Conservation (phyloP, 2,113 vertebrate species). For the Ictalurus furcatus region DNA sequence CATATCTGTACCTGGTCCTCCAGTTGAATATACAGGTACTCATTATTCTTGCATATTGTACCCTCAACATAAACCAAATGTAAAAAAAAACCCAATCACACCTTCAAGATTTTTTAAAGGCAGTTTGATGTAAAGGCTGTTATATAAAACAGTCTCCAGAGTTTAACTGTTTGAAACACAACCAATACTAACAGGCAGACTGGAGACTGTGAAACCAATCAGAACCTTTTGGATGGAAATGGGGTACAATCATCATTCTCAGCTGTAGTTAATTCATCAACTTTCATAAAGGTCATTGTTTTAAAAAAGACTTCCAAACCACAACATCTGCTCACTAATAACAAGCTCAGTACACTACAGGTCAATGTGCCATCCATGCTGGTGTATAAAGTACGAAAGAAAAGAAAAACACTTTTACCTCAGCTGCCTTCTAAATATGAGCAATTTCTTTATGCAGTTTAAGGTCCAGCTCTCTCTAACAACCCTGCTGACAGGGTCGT, state of each 20-base stretch:
- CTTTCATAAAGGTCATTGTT: background rate
- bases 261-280: constrained; percentile 19
- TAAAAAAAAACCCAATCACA: background rate
- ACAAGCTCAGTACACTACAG: background rate
- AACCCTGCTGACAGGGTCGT: constrained; percentile 2
- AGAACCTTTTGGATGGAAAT: background rate
- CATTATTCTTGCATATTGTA: background rate
- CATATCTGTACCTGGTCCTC: background rate
- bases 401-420: background rate
- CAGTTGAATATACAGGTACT: background rate
- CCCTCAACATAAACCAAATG: background rate
- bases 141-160: constrained; percentile 6
- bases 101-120: background rate
- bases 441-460: constrained; percentile 10
- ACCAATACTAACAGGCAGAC: constrained; percentile 8
- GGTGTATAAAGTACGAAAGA: background rate
- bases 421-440: background rate
- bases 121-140: constrained; percentile 10
- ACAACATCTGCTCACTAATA: constrained; percentile 31
- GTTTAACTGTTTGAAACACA: background rate
- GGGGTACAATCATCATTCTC: background rate
- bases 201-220: constrained; percentile 2
- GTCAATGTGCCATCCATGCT: background rate
- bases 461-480: constrained; percentile 8
- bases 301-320: background rate